Evolutionary conservation across 2,888 invertebrate species (phyloP).

Genomic region (Apoderus coryli): DNA sequence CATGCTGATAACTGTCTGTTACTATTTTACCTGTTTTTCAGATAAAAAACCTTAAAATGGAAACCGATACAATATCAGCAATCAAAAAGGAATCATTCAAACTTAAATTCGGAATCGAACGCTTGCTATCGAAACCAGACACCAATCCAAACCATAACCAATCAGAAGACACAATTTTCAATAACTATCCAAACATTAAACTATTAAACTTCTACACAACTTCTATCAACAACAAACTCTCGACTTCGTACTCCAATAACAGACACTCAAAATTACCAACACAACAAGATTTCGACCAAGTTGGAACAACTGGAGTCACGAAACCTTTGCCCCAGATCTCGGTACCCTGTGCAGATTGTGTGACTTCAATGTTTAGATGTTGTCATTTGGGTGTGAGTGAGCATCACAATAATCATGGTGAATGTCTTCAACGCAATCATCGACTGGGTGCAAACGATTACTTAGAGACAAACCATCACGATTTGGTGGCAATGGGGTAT

Average conservation of each 20-base stretch:
- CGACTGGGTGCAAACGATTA: slow-evolving; percentile 13
- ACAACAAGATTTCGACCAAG: slow-evolving; percentile 3
- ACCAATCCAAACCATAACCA: slow-evolving; percentile 8
- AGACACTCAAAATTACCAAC: neutral
- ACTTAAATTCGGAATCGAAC: slow-evolving; percentile 63
- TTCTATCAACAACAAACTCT: slow-evolving; percentile 3
- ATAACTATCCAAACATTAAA: slow-evolving; percentile 9
- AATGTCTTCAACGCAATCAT: slow-evolving; percentile 15
- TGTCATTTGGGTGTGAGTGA: slow-evolving; percentile 33
- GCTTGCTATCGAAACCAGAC: slow-evolving; percentile 38
- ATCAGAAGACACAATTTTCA: slow-evolving; percentile 11
- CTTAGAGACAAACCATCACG: slow-evolving; percentile 10
- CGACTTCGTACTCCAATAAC: slow-evolving; percentile 6
- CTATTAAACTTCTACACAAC: slow-evolving; percentile 7
- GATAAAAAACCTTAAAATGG: no score
- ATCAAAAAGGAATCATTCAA: no score
- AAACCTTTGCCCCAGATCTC: slow-evolving; percentile 27
- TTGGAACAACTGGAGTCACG: slow-evolving; percentile 14
- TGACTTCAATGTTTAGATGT: slow-evolving; percentile 47
- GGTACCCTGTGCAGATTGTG: slow-evolving; percentile 47
- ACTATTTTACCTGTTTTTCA: no score
- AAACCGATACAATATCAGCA: no score
- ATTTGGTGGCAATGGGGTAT: slow-evolving; percentile 15
- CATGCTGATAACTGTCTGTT: no score
- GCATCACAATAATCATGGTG: neutral